Evolutionary conservation across 2,113 vertebrate genomes (phyloP).

Genomic region (Syngnathus typhle): DNA sequence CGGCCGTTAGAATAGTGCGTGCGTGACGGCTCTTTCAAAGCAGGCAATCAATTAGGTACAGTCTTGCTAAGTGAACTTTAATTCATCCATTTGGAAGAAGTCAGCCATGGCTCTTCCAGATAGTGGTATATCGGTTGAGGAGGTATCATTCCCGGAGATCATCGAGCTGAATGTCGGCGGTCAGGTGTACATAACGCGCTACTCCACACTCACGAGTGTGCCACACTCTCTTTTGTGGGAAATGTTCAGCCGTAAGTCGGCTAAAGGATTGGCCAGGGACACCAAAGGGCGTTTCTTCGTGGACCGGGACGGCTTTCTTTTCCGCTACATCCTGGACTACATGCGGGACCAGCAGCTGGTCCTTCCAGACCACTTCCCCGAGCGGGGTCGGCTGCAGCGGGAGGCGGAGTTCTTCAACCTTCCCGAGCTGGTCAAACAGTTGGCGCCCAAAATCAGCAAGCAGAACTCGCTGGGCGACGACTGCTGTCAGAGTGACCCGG

Average conservation of each 20-base stretch:
- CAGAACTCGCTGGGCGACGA: slow-evolving; percentile 85
- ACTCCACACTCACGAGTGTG: slow-evolving; percentile 82
- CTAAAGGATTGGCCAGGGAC: slow-evolving; percentile 79
- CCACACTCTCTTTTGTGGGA: slow-evolving; percentile 85
- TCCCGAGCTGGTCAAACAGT: slow-evolving; percentile 80
- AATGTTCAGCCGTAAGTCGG: slow-evolving; percentile 83
- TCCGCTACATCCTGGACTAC: slow-evolving; percentile 91
- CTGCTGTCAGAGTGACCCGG: slow-evolving; percentile 80
- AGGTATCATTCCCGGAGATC: slow-evolving; percentile 81
- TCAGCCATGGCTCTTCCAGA: slow-evolving; percentile 81
- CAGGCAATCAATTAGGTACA: slow-evolving; percentile 5
- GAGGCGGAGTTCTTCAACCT: slow-evolving; percentile 91
- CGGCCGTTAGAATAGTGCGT: slow-evolving; percentile 41
- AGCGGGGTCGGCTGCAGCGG: slow-evolving; percentile 81
- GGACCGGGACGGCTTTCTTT: slow-evolving; percentile 89
- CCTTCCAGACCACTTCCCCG: slow-evolving; percentile 89
- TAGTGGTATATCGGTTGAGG: slow-evolving; percentile 69
- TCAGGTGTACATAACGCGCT: slow-evolving; percentile 91
- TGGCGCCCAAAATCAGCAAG: slow-evolving; percentile 81
- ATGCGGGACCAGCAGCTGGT: slow-evolving; percentile 88
- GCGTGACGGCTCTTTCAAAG: not conserved
- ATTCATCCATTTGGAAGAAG: slow-evolving; percentile 2
- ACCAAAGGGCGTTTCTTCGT: slow-evolving; percentile 91
- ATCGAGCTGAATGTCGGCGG: slow-evolving; percentile 92
- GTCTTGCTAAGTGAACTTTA: slow-evolving; percentile 16